Base-by-base conservation (phyloP, 2,888 invertebrate species). In the Amphipoea oculea region DNA sequence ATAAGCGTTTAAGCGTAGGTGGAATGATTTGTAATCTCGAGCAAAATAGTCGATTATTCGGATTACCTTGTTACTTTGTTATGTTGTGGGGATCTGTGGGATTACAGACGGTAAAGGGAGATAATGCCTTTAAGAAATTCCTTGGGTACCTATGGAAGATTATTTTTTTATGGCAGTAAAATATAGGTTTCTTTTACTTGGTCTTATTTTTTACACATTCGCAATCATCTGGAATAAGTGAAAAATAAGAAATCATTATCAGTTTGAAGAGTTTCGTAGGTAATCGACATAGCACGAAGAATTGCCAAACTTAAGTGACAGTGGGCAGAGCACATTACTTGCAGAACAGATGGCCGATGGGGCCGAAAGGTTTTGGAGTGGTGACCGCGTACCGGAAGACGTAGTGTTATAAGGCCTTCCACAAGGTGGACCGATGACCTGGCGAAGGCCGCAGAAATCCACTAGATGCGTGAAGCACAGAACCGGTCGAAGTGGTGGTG, bases 1-100 rank as follows among this genome's bases (percentile, higher is more conserved):
- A 89, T 79, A 79, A 76, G 74, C 48, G 20, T 81, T 62, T 67
- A 72, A 36, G 77, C 70, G 87, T 88, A 75, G 82, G 73, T 23
- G 62, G 76, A 57, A 86, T 81, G 84, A 89, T 86, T 88, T 87
- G 86, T 87, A 67, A 81, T 82, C 60, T 72, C 12, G 54, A 65
- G 73, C 73, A 71, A 79, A 81, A 81, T 88, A 76, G 76, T 79
- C 67, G 69, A 85, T 86, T 85, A 83, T 78, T 85, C 65, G 69
- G 79, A 83, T 79, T 75, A 80, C 36, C 20, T 85, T 45, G 65
- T 62, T 69, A 73, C 48, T 81, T 74, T 48, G 51, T 66, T 45
- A 40, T 51, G 4, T 23, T 79, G 29, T 51, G 4, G 7, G 23
- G 45, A 40, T 51, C 54, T 7, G n/a, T 3, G 23, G 78, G 78